Evolutionary conservation across 2,113 vertebrate species (phyloP), one percentile per base, ranked within the genome.

Genomic region (Miniopterus natalensis): DNA sequence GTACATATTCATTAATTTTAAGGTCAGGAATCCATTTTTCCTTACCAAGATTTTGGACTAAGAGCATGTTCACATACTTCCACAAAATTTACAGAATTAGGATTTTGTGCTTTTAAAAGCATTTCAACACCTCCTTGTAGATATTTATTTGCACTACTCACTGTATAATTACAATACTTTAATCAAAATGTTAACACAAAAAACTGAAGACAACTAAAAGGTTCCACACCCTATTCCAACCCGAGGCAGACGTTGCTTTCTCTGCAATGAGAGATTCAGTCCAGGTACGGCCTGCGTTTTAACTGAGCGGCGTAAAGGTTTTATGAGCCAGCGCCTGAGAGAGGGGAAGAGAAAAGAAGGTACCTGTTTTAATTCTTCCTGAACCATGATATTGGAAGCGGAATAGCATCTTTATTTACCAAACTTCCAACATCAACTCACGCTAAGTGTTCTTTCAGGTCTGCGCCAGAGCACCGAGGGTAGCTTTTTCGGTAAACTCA

Each of bases 151-250:
- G 3, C 0, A 70, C 29, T 70, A 49, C 6, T 27, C 42, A 81
- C 12, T 31, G 5, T 42, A 55, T 25, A 88, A 87, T 79, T 59
- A 80, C 9, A 84, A 91, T 31, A 65, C 3, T 49, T 77, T n/a
- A 36, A 78, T 68, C 15, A 86, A 95, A 90, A 63, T 25, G 42
- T n/a, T 4, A 49, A 93, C 89, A 66, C 55, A 59, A 91, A 63
- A 91, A 79, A 65, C 8, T 31, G 5, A 88, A 81, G 27, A 86
- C 12, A 68, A 68, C 42, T 61, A 29, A 77, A 83, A 53, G 3
- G 74, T 4, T n/a, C 57, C 27, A 63, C 23, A 75, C 0, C 8
- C 4, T 45, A 40, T 17, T 90, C 59, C 55, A 71, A 77, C 55
- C 8, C 93, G 40, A 77, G 21, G 59, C 2, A 61, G 17, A 18